Percentiles rank a stretch among this genome's conserved stretches.
Evolutionary conservation across 1,140 invertebrate genomes (phyloP).

Genomic region (Mesaphorura yosii): DNA sequence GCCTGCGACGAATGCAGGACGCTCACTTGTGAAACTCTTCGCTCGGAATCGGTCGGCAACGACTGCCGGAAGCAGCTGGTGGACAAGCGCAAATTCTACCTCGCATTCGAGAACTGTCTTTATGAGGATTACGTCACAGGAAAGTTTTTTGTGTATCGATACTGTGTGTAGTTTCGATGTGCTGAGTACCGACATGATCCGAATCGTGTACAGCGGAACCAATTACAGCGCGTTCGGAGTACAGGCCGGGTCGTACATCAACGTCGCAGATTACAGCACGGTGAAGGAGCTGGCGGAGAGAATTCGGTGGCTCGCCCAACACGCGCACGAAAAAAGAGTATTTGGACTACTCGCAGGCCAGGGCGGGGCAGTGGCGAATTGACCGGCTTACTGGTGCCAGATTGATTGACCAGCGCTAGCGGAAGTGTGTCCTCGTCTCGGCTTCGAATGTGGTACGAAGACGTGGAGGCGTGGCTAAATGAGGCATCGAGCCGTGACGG

Average conservation of each 20-base stretch:
- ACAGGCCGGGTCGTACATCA: conserved; percentile 36
- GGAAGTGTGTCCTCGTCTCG: too few species aligned
- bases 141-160: conserved; percentile 38
- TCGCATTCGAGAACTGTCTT: conserved; percentile 41
- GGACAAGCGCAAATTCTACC: conserved; percentile 35
- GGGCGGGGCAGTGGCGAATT: too few species aligned
- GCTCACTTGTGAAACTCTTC: conserved; percentile 25
- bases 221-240: conserved; percentile 32
- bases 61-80: conserved; percentile 29
- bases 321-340: too few species aligned
- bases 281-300: too few species aligned
- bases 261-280: conserved; percentile 35
- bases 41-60: background rate
- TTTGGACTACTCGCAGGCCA: too few species aligned
- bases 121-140: conserved; percentile 42
- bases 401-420: too few species aligned
- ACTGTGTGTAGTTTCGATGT: too few species aligned
- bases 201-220: conserved; percentile 35
- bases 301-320: too few species aligned
- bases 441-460: too few species aligned
- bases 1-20: conserved; percentile 35
- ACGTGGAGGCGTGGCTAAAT: too few species aligned
- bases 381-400: too few species aligned
- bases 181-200: conserved; percentile 32
- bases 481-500: too few species aligned